phyloP scores from a whole-genome alignment of 2,113 vertebrate species.

The Parotia lawesii region DNA sequence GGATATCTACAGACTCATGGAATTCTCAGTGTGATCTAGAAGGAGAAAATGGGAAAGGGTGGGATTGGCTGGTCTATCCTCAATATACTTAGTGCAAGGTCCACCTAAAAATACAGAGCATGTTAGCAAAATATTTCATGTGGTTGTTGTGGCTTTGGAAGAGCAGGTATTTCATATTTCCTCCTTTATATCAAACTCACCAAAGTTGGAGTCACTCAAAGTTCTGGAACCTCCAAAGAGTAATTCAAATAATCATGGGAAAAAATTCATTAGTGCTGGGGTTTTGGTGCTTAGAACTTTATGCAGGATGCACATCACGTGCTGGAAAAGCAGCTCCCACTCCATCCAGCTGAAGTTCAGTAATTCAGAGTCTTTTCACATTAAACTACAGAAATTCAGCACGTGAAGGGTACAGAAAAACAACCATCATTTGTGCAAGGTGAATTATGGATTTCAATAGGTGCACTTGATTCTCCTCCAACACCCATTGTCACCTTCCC shows the following conservation, averaged over 20 bases:
- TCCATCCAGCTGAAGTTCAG: not conserved
- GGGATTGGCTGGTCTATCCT: not conserved
- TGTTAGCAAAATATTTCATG: not conserved
- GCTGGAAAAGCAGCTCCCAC: not conserved
- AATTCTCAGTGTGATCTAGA: not conserved
- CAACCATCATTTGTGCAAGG: not conserved
- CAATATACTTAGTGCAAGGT: not conserved
- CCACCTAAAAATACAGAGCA: not conserved
- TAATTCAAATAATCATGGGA: not conserved
- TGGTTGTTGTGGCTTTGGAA: not conserved
- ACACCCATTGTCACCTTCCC: not conserved
- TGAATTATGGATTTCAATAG: not conserved
- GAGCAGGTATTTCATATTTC: not conserved
- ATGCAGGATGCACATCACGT: accelerated
- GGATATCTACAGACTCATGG: not conserved
- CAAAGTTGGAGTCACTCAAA: not conserved
- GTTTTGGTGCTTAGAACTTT: not conserved
- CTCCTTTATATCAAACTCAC: not conserved
- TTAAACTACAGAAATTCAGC: not conserved
- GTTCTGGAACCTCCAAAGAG: not conserved
- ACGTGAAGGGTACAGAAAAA: not conserved
- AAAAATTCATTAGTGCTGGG: not conserved
- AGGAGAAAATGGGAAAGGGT: not conserved
- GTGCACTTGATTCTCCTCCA: not conserved
- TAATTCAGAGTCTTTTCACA: not conserved